Base-by-base conservation (phyloP, 1,140 invertebrate species). In the Solen grandis region DNA sequence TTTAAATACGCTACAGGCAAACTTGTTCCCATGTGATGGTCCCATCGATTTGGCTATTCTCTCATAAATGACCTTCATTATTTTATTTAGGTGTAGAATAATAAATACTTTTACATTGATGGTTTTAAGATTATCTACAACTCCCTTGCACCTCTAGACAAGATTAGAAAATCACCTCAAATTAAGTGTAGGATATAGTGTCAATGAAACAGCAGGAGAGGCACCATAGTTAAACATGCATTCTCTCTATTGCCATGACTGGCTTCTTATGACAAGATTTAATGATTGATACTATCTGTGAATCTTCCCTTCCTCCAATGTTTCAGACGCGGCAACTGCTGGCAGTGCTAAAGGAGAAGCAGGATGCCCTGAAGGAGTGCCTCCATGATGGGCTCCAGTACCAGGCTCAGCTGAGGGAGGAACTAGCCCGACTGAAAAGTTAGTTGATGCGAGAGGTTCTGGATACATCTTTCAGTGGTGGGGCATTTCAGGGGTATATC, bases 401-500 rank as follows among this genome's bases (percentile, higher is more conserved):
- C 46, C 19, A 54, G 29, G 25, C 36, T 35, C 33, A 46, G 2
- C 36, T 76, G 36, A 5, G 66, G 22, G 62, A 35, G 3, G 8
- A 76, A 8, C 62, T 76, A 52, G 27, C 54, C 10, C 36, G 55
- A 54, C 74, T 54, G 41, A 55, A 52, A 27, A 22, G 74, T 76
- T 66, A 60, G 54, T 65, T n/a, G n/a, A n/a, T n/a, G n/a, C n/a
- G n/a, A n/a, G n/a, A n/a, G n/a, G 25, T 19, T 54, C 50, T 25
- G 25, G 19, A 25, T n/a, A 54, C 25, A 54, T 54, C 10, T n/a
- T 54, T 54, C 50, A 54, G 19, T n/a, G 19, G 0, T 25, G 25
- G 50, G 50, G 50, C 25, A n/a, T 25, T 54, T 54, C 50, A n/a
- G 50, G 25, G 10, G 50, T 25, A 54, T 25, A 54, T 19, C 50